These are phyloP conservation scores for Prietella phreatophila DNA, from an alignment of 2,113 vertebrate species.

Conservation along the genomic window DNA sequence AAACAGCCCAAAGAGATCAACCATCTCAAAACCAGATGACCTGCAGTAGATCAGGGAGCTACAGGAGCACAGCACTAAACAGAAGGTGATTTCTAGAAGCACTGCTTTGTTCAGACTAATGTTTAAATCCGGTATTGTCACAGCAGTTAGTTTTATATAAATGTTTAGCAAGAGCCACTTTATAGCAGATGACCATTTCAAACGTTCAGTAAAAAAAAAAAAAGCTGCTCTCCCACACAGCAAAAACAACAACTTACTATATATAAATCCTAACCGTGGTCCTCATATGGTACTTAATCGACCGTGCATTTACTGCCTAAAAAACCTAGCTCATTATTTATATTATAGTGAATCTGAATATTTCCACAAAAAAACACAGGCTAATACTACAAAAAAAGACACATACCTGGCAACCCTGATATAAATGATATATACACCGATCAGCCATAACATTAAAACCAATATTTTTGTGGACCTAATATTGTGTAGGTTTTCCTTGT, in stretches of 20 bases:
- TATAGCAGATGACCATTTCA: neutral
- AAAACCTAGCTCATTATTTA: neutral
- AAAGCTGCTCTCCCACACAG: neutral
- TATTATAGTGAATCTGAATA: neutral
- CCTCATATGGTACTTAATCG: neutral
- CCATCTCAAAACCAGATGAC: conserved; percentile 71
- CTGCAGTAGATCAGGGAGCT: neutral
- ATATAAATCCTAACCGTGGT: neutral
- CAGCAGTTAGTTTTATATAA: neutral
- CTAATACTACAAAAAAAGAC: neutral
- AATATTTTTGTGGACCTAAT: too few relatives aligned
- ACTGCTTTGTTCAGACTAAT: neutral
- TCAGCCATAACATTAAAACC: too few relatives aligned
- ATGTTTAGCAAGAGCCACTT: neutral
- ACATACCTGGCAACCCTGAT: neutral
- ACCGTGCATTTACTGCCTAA: neutral
- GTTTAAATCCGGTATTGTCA: neutral
- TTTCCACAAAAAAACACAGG: neutral
- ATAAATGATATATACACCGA: neutral
- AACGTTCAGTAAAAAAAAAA: neutral
- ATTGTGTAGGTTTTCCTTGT: too few relatives aligned
- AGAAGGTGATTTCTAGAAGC: neutral
- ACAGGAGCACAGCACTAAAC: neutral
- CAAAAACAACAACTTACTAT: neutral
- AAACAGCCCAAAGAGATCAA: conserved; percentile 47